These are phyloP conservation scores for Graptemys geographica DNA, from an alignment of 2,797 vertebrate genomes.

Conservation along the genomic window DNA sequence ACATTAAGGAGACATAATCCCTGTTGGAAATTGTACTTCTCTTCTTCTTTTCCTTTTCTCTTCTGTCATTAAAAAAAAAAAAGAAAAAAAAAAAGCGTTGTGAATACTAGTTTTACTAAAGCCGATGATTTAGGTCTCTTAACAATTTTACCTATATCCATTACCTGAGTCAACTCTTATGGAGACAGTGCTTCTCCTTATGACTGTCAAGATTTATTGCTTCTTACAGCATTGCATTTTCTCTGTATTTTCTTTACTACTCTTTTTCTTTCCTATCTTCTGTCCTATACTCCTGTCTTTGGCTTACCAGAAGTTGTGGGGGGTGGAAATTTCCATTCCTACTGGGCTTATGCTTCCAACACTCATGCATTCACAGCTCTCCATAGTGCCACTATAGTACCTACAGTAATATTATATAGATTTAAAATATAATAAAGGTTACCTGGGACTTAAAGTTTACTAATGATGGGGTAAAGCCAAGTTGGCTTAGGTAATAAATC, in stretches of 20 bases:
- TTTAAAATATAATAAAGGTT: background rate
- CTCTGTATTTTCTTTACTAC: background rate
- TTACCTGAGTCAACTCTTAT: background rate
- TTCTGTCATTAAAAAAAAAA: fast-evolving
- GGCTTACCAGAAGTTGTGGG: background rate
- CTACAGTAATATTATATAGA: background rate
- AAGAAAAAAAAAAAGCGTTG: background rate
- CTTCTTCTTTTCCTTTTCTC: background rate
- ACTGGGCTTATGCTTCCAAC: background rate
- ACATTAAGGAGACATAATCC: background rate
- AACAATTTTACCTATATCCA: background rate
- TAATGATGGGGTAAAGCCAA: background rate
- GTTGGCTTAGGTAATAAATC: background rate
- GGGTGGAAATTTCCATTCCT: background rate
- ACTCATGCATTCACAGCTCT: background rate
- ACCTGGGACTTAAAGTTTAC: background rate
- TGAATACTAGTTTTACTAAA: background rate
- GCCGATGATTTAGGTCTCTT: background rate
- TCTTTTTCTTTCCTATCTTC: background rate
- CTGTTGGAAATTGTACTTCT: background rate
- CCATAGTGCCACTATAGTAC: background rate
- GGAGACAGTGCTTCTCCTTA: background rate
- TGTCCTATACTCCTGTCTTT: background rate
- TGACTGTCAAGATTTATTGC: background rate
- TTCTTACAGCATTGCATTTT: background rate